Base-by-base conservation (phyloP, 2,113 vertebrate genomes). In the Spea multiplicata region DNA sequence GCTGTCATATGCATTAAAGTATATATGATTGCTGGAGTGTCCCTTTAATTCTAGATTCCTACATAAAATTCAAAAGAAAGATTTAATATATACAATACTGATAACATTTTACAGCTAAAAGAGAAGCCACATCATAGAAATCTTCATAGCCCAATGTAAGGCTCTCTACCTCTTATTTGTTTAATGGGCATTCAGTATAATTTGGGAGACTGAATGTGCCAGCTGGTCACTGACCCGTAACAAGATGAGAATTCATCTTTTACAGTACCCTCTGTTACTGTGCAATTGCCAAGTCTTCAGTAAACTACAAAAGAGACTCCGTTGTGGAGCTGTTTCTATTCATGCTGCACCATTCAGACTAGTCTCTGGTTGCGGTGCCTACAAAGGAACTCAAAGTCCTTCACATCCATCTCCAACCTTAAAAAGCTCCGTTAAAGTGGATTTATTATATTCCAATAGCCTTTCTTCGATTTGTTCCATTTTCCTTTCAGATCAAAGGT, bases 191-290 rank as follows among this genome's bases (percentile, higher is more conserved):
- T 59, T 8, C 14, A 13, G 55, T 59, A 9, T 13, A 59, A 76
- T 47, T 67, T 68, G 59, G 67, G 47, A 66, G 17, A 4, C 14
- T 17, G 8, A 44, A 79, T 57, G 16, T 67, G 48, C 71, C 48
- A 71, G 59, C 50, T 13, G 71, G 57, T 67, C 77, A 47, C 4
- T 80, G 77, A 80, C 77, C 77, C 62, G 59, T 13, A 80, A 80
- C 70, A 73, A 62, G 68, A 73, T 48, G 64, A 73, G 77, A 73
- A 80, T 80, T 73, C 70, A 73, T 73, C 44, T 16, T 59, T 66
- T 8, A 6, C 64, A 59, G 62, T 57, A 46, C 64, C 47, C 69
- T 72, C 62, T 30, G 17, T 13, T 8, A 53, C 62, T 61, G 48
- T 55, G 5, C 14, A 6, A 62, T 67, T 72, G 77, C 71, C 77